Evolutionary conservation across 2,888 invertebrate species (phyloP), one percentile per base, ranked within the genome.

Genomic region (Chloroclysta siterata): DNA sequence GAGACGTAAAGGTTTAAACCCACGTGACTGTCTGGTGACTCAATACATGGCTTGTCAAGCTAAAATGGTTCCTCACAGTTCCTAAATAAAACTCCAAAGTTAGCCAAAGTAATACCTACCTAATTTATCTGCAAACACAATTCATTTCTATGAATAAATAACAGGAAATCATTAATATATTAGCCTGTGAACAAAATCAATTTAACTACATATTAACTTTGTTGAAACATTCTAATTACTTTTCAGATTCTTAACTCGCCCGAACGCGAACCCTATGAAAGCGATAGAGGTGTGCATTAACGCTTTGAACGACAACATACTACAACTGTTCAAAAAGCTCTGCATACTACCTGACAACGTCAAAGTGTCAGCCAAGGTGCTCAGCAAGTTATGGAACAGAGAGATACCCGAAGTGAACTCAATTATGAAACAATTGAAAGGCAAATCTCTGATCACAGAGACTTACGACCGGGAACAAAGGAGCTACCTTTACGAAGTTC

Each of bases 281-380:
- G 89, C 94, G 0, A 93, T 95, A 61, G 88, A 90, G 75, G 90
- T 95, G 69, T 95, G 95, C 74, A 94, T 96, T 48, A 92, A 94
- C 70, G 94, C 94, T 7, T 82, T 96, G 10, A 82, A 89, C 60
- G 76, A 87, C 0, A 80, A 92, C 44, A 83, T 94, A 10, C 85
- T 90, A 29, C 79, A 88, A 2, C 85, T 93, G n/a, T 96, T 95
- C 79, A 91, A 94, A 72, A 94, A 94, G 77, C 94, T 96, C 54
- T 94, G 94, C 17, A 93, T 96, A 28, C 94, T 96, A 72, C 94
- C 94, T 1, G 94, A 95, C 79, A 96, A 96, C 72, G 95, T 95
- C 0, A 95, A 96, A 79, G 94, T 96, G 36, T 94, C 94, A 28
- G 92, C 94, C 5, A 87, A 93, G 78, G 95, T 95, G 15, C 77